These are phyloP conservation scores for Sipha maydis DNA, from an alignment of 2,888 invertebrate species.

Conservation along the genomic window DNA sequence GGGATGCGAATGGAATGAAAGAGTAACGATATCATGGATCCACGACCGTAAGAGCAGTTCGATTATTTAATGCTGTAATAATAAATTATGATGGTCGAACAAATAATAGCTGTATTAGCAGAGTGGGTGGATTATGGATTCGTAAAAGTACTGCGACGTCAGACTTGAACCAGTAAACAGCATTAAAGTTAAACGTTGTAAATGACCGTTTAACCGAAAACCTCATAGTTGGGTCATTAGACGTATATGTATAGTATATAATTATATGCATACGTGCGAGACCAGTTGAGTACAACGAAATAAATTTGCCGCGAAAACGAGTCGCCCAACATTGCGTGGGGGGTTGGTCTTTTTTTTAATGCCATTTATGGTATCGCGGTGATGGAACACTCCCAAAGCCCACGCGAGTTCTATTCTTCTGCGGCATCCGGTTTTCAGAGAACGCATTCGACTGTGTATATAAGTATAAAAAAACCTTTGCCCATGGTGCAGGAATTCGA, in stretches of 20 bases:
- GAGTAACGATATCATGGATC: not conserved
- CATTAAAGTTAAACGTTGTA: not conserved
- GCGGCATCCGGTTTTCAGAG: constrained; percentile 55
- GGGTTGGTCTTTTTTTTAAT: constrained; percentile 59
- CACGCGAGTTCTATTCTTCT: constrained; percentile 57
- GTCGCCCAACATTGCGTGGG: constrained; percentile 56
- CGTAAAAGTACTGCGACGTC: not conserved
- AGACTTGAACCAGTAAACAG: constrained; percentile 6
- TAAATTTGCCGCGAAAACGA: constrained; percentile 35
- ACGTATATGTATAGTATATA: not conserved
- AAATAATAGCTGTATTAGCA: not conserved
- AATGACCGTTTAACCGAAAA: constrained; percentile 10
- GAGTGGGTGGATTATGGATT: not conserved
- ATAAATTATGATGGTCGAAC: not conserved
- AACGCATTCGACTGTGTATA: not conserved
- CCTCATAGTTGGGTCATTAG: not conserved
- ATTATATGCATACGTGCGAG: not conserved
- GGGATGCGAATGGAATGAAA: too few species aligned
- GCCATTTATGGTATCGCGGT: constrained; percentile 60
- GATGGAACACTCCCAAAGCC: constrained; percentile 61
- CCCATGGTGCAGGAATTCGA: constrained; percentile 50
- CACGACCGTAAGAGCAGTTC: not conserved
- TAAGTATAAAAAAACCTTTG: not conserved
- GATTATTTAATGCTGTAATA: too few species aligned
- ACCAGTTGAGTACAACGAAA: constrained; percentile 39